Conservation (phyloP, 2,888 invertebrate species). For the Caenorhabditis virilis region DNA sequence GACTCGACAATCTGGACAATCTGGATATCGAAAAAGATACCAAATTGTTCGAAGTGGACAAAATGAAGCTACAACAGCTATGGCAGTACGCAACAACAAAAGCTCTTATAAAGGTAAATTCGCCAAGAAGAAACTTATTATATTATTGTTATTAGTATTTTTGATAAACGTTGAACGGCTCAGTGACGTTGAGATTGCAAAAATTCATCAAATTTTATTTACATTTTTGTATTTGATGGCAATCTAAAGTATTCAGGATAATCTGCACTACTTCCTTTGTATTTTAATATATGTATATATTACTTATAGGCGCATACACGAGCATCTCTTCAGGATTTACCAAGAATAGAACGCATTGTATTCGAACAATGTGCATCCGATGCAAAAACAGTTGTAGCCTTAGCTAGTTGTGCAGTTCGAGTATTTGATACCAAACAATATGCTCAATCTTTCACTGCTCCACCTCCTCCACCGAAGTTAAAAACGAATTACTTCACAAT, state of each 20-base stretch:
- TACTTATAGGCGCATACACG: constrained; percentile 49
- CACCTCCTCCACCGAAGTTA: constrained; percentile 1
- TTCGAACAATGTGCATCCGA: constrained; percentile 54
- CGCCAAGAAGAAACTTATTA: too few relatives aligned
- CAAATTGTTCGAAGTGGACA: constrained; percentile 46
- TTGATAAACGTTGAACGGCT: too few relatives aligned
- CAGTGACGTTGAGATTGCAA: too few relatives aligned
- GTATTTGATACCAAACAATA: constrained; percentile 36
- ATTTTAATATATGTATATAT: too few relatives aligned
- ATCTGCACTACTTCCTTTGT: too few relatives aligned
- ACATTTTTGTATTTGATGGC: too few relatives aligned
- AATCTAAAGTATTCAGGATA: too few relatives aligned
- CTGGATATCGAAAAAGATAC: constrained; percentile 28
- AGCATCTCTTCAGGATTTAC: constrained; percentile 21
- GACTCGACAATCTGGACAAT: neutral
- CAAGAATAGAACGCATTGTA: constrained; percentile 50
- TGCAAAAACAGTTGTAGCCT: constrained; percentile 47
- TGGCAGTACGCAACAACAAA: constrained; percentile 53
- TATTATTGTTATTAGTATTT: too few relatives aligned
- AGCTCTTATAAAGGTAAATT: constrained; percentile 49
- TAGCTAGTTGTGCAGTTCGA: constrained; percentile 54
- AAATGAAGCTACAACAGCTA: constrained; percentile 46
- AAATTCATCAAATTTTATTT: constrained; percentile 1
- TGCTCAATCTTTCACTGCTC: constrained; percentile 11
- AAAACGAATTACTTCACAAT: neutral